Conservation (phyloP, 2,797 vertebrate genomes). For the Mormyrops attenuatus region DNA sequence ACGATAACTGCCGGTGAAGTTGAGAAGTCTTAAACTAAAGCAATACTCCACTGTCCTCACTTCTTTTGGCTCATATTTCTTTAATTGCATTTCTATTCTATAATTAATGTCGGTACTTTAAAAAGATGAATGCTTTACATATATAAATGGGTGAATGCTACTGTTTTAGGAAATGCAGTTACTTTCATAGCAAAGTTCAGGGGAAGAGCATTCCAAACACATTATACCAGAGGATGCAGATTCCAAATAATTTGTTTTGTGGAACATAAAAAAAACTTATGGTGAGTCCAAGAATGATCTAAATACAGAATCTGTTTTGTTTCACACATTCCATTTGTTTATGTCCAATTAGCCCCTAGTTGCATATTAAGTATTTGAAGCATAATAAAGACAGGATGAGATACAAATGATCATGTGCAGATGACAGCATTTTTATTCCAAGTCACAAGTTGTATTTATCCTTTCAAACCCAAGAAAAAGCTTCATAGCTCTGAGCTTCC, state of each 20-base stretch:
- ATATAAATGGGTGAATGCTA: background rate
- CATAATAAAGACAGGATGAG: constrained; percentile 16
- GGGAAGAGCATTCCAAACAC: constrained; percentile 46
- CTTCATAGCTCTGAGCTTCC: background rate
- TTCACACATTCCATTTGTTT: background rate
- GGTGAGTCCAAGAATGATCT: constrained; percentile 3
- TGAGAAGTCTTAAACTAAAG: background rate
- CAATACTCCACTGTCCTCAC: background rate
- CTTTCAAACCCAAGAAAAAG: background rate
- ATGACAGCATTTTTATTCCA: background rate
- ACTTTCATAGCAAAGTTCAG: constrained; percentile 26
- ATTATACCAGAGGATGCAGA: constrained; percentile 61
- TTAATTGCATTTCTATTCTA: background rate
- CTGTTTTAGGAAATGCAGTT: background rate
- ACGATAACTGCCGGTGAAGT: background rate
- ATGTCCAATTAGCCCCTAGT: background rate
- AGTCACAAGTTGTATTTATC: background rate
- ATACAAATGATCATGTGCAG: background rate
- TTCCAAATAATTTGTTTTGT: constrained; percentile 54
- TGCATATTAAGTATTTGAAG: constrained; percentile 6
- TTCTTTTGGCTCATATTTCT: background rate
- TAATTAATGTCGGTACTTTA: background rate
- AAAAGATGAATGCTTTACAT: background rate
- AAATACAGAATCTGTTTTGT: constrained; percentile 15
- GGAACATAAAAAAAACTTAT: constrained; percentile 36